A percentile compares a stretch with the other conserved stretches of the same genome.
Evolutionary conservation across 2,113 vertebrate genomes (phyloP).

Genomic region (Rhombomys opimus): DNA sequence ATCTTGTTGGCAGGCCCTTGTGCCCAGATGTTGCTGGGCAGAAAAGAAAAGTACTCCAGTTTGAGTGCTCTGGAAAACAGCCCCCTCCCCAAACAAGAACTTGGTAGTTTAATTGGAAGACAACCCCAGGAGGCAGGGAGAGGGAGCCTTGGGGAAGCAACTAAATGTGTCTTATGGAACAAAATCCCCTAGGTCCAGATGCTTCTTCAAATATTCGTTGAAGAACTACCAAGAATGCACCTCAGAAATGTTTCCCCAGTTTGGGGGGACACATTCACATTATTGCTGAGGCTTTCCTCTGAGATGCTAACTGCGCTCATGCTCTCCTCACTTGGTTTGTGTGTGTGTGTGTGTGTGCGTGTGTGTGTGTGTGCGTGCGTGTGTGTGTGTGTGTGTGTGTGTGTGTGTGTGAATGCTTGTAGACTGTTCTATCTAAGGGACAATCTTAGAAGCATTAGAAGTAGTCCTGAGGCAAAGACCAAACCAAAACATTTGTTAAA

Average conservation of each 20-base stretch:
- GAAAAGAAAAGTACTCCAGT: not conserved
- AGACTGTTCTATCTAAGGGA: not conserved
- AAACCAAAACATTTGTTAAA: not conserved
- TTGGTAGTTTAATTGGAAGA: conserved; percentile 10
- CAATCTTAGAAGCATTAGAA: not conserved
- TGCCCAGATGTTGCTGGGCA: not conserved
- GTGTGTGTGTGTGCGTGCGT: not conserved
- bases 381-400: no score
- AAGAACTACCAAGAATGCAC: not conserved
- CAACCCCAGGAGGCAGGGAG: not conserved
- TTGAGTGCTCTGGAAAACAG: conserved; percentile 23
- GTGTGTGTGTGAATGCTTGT: not conserved
- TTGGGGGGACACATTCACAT: not conserved
- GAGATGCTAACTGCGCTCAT: not conserved
- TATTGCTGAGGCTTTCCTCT: not conserved
- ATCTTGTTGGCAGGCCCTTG: not conserved
- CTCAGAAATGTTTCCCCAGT: conserved; percentile 1
- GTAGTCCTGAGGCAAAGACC: not conserved
- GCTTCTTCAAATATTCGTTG: not conserved
- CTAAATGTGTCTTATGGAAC: not conserved
- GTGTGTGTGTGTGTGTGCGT: no score
- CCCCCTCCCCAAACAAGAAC: not conserved
- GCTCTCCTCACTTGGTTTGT: not conserved
- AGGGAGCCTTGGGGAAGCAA: not conserved
- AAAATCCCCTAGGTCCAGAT: not conserved